Conservation (phyloP, 2,113 vertebrate genomes). For the Zingel zingel region DNA sequence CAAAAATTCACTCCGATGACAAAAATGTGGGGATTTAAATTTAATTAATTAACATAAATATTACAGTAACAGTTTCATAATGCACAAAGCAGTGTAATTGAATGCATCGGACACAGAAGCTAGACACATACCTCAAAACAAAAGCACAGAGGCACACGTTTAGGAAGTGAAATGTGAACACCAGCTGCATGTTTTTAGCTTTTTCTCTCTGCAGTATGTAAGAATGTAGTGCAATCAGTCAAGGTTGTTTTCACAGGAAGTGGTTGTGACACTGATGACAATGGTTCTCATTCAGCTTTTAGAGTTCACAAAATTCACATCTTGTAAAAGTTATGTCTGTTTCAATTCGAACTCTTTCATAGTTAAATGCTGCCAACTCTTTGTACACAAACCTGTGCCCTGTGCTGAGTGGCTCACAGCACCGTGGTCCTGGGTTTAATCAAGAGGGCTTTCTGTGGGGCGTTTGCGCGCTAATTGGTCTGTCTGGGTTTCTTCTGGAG, state of each 20-base stretch:
- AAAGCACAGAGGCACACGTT: constrained; percentile 10
- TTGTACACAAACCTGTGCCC: neutral
- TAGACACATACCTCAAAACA: neutral
- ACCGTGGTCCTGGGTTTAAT: neutral
- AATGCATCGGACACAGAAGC: neutral
- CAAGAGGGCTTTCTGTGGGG: neutral
- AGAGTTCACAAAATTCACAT: constrained; percentile 21
- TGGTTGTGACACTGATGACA: constrained; percentile 66
- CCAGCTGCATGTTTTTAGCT: constrained; percentile 42
- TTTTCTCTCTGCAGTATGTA: constrained; percentile 12
- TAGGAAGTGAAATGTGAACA: constrained; percentile 56
- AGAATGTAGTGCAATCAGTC: constrained; percentile 49
- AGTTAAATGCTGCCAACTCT: neutral
- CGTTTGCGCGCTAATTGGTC: neutral
- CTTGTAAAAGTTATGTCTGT: neutral
- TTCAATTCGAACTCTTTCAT: neutral
- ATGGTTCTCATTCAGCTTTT: constrained; percentile 72
- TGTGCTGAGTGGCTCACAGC: neutral
- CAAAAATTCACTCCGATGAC: neutral
- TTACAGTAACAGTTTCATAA: neutral
- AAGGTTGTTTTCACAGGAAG: constrained; percentile 72
- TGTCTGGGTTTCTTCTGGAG: constrained; percentile 10
- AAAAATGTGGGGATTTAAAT: neutral
- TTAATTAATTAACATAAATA: neutral
- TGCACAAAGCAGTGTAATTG: neutral